Conservation (phyloP, 1,140 invertebrate genomes). For the Drosophila pectinifera region DNA sequence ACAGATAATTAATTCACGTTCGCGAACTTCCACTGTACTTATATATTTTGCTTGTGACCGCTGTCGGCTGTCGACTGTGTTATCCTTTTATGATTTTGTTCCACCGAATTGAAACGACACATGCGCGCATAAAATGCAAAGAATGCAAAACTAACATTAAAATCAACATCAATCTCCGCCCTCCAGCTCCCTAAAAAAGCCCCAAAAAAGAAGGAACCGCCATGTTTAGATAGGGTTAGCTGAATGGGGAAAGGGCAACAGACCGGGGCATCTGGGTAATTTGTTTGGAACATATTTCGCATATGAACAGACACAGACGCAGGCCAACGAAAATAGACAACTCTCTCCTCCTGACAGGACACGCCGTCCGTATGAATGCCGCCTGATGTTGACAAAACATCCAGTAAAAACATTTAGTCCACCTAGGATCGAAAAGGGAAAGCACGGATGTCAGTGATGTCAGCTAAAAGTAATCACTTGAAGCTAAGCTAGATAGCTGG, state of each 20-base stretch:
- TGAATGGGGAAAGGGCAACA: neutral
- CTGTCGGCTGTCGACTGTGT: constrained; percentile 32
- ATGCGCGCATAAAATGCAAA: constrained; percentile 68
- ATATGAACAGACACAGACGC: constrained; percentile 35
- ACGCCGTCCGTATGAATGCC: constrained; percentile 27
- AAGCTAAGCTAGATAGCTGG: neutral
- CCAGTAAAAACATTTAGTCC: constrained; percentile 66
- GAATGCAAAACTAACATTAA: constrained; percentile 65
- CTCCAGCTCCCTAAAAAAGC: constrained; percentile 3
- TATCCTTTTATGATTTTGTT: constrained; percentile 67
- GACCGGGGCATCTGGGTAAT: constrained; percentile 17
- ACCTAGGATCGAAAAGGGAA: constrained; percentile 23
- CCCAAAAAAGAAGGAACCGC: constrained; percentile 6
- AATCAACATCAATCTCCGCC: constrained; percentile 64
- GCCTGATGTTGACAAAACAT: constrained; percentile 64
- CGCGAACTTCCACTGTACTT: neutral
- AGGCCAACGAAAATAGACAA: constrained; percentile 29
- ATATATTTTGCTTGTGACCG: constrained; percentile 8
- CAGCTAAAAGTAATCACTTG: neutral
- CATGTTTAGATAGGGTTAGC: constrained; percentile 54
- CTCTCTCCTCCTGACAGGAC: constrained; percentile 15
- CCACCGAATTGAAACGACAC: constrained; percentile 52
- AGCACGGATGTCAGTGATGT: neutral
- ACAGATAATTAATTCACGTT: neutral
- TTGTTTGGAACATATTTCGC: constrained; percentile 49